Percentiles rank a stretch among this genome's conserved stretches.
Evolutionary conservation across 2,797 vertebrate genomes (phyloP).

Genomic region (Astyanax mexicanus): DNA sequence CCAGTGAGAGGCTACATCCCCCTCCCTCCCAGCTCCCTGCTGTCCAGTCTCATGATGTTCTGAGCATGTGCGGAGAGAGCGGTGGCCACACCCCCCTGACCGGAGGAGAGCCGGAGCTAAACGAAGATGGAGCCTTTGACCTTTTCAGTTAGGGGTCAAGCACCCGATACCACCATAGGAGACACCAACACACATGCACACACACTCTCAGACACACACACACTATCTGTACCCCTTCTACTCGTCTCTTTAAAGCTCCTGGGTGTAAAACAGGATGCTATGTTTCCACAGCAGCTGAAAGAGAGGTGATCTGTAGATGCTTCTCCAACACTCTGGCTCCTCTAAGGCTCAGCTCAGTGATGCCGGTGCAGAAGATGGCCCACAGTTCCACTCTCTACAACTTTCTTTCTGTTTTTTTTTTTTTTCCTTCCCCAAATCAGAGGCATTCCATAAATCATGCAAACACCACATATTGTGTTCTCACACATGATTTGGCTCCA

Average conservation of each 20-base stretch:
- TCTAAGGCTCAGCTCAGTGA: constrained; percentile 58
- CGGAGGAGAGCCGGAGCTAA: constrained; percentile 38
- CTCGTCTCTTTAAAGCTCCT: not conserved
- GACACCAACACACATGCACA: not conserved
- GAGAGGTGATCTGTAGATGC: constrained; percentile 31
- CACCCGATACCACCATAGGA: not conserved
- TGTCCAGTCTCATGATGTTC: constrained; percentile 72
- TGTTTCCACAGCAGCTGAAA: constrained; percentile 4
- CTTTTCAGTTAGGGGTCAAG: not conserved
- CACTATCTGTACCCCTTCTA: not conserved
- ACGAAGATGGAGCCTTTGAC: not conserved
- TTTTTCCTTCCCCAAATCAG: constrained; percentile 45
- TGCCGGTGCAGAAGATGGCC: constrained; percentile 54
- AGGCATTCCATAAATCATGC: constrained; percentile 71
- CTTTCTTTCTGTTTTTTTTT: not conserved
- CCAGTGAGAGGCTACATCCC: constrained; percentile 5
- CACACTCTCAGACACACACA: not conserved
- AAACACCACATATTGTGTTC: constrained; percentile 66
- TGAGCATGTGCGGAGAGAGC: constrained; percentile 70
- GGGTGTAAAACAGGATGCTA: not conserved
- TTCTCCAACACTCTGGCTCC: constrained; percentile 11
- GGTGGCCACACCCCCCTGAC: constrained; percentile 62
- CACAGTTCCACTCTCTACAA: constrained; percentile 40
- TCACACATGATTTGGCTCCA: constrained; percentile 43
- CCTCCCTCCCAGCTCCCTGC: constrained; percentile 54